Evolutionary conservation across 2,113 vertebrate genomes (phyloP).

Genomic region (Spilogale gracilis): DNA sequence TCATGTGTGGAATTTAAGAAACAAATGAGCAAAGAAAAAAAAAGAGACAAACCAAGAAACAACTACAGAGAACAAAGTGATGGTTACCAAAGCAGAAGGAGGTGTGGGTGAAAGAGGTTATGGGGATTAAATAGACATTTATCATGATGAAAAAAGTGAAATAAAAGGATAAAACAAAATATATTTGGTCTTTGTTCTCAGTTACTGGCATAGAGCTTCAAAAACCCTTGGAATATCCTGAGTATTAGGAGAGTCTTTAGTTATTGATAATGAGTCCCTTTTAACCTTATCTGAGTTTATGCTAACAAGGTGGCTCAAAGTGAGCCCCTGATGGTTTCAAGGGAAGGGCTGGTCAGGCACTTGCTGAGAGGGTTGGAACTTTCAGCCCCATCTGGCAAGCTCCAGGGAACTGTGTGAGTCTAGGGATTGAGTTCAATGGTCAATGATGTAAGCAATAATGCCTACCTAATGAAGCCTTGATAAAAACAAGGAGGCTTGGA

Average conservation of each 20-base stretch:
- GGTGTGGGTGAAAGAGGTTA: background rate
- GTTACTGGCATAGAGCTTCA: background rate
- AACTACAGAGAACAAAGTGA: background rate
- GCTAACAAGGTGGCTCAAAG: background rate
- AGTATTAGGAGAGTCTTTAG: background rate
- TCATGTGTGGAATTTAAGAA: background rate
- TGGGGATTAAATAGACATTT: background rate
- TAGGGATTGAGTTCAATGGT: background rate
- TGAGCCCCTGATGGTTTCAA: background rate
- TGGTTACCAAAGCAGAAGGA: background rate
- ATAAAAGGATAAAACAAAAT: background rate
- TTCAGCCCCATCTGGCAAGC: background rate
- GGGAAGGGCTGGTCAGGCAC: background rate
- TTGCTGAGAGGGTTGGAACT: background rate
- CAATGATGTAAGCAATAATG: background rate
- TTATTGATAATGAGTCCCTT: background rate
- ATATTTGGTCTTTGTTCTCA: background rate
- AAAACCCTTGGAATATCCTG: background rate
- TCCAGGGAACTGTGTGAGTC: background rate
- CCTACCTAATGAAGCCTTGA: background rate
- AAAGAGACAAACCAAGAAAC: background rate
- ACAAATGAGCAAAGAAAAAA: background rate
- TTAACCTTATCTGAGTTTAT: background rate
- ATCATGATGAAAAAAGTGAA: background rate
- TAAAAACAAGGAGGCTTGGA: background rate